phyloP scores from a whole-genome alignment of 2,113 vertebrate species.

The Sciurus niger region DNA sequence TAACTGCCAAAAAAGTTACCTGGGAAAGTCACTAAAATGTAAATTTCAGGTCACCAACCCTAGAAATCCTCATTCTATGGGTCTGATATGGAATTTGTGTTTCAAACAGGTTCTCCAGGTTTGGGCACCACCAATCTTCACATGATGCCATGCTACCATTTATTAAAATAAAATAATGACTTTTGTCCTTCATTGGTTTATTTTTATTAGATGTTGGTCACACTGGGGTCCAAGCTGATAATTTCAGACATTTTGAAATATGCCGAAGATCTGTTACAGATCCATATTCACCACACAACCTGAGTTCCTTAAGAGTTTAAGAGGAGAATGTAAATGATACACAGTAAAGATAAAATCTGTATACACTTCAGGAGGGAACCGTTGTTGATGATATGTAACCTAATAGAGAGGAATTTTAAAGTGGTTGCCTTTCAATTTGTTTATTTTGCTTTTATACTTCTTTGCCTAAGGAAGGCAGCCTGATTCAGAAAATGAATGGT shows the following conservation, averaged over 20 bases:
- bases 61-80: constrained; percentile 10
- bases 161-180: neutral
- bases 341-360: neutral
- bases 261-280: neutral
- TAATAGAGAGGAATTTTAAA: neutral
- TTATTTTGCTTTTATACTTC: neutral
- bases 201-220: neutral
- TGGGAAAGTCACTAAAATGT: neutral
- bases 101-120: neutral
- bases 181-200: neutral
- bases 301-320: neutral
- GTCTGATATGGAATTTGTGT: neutral
- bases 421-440: neutral
- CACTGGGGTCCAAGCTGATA: neutral
- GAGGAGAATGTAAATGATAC: neutral
- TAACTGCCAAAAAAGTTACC: constrained; percentile 37
- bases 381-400: neutral
- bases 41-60: neutral
- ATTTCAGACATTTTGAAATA: constrained; percentile 36
- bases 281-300: neutral
- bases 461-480: neutral
- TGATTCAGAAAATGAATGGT: constrained; percentile 31
- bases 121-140: neutral
- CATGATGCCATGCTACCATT: neutral
- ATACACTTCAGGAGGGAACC: neutral